Evolutionary conservation across 2,888 invertebrate species (phyloP).

Genomic region (Acrobasis repandana): DNA sequence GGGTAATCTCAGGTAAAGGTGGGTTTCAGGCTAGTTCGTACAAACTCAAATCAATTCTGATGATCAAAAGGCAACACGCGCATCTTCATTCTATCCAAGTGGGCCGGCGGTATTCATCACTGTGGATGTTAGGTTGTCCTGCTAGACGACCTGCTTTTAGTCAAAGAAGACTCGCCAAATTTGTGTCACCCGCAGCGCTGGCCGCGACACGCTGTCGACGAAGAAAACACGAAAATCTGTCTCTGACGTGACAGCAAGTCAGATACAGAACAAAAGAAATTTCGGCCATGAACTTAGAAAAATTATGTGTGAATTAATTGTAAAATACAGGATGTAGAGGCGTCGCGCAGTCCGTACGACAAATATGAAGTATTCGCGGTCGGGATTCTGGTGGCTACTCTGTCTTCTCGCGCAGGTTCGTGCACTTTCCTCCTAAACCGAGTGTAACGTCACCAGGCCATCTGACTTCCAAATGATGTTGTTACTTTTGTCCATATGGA

Average conservation of each 20-base stretch:
- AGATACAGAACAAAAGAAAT: conserved; percentile 62
- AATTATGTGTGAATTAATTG: conserved; percentile 50
- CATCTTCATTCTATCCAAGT: too few relatives aligned
- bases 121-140: too few relatives aligned
- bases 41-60: too few relatives aligned
- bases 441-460: background rate
- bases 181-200: conserved; percentile 1
- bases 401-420: conserved; percentile 63
- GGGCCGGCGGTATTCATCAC: too few relatives aligned
- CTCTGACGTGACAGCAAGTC: conserved; percentile 39
- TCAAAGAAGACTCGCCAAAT: background rate
- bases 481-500: too few relatives aligned
- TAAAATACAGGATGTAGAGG: conserved; percentile 50
- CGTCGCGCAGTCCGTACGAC: conserved; percentile 29
- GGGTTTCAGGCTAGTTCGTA: too few relatives aligned
- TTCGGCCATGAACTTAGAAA: conserved; percentile 53
- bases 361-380: conserved; percentile 57
- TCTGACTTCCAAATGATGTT: too few relatives aligned
- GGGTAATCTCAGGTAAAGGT: too few relatives aligned
- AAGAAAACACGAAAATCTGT: conserved; percentile 31
- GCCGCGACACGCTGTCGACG: conserved; percentile 25
- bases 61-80: too few relatives aligned
- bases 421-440: background rate
- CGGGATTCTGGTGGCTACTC: conserved; percentile 58
- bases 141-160: background rate